These are phyloP conservation scores for Dipodomys merriami DNA, from an alignment of 2,113 vertebrate species.

Conservation along the genomic window DNA sequence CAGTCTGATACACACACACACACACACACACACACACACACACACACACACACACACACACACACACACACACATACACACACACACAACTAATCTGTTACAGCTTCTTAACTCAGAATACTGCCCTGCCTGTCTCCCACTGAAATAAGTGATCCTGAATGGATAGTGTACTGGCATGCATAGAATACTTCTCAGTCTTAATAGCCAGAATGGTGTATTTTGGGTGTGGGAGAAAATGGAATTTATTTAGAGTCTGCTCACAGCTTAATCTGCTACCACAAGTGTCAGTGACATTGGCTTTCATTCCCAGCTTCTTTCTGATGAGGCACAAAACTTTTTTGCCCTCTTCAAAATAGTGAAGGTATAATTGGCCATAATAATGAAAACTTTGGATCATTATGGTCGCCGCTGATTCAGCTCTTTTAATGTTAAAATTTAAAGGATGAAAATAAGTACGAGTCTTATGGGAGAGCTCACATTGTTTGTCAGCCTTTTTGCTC, in stretches of 20 bases:
- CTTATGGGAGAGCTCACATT: constrained; percentile 68
- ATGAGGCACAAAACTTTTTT: constrained; percentile 67
- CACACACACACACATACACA: constrained; percentile 4
- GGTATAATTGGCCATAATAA: constrained; percentile 77
- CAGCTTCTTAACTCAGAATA: constrained; percentile 71
- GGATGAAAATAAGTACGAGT: constrained; percentile 56
- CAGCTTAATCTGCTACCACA: constrained; percentile 80
- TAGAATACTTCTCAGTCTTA: constrained; percentile 80
- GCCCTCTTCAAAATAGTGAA: constrained; percentile 51
- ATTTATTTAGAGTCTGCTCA: constrained; percentile 84
- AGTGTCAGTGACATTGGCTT: constrained; percentile 68
- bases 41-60: constrained; percentile 1
- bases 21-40: not conserved
- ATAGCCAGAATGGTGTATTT: constrained; percentile 77
- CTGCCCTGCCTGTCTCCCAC: constrained; percentile 72
- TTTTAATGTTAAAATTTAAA: constrained; percentile 66
- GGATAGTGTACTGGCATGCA: constrained; percentile 73
- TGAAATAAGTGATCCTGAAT: constrained; percentile 77
- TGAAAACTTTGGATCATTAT: constrained; percentile 57
- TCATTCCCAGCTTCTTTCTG: constrained; percentile 54
- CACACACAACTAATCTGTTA: constrained; percentile 51
- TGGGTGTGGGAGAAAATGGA: constrained; percentile 63
- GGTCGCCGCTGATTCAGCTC: constrained; percentile 65
- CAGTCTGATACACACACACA: not conserved
- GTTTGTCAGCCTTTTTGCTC: constrained; percentile 76